A percentile compares a stretch with the other conserved stretches of the same genome.
phyloP scores from a whole-genome alignment of 2,888 invertebrate genomes.

The Troilus luridus region DNA sequence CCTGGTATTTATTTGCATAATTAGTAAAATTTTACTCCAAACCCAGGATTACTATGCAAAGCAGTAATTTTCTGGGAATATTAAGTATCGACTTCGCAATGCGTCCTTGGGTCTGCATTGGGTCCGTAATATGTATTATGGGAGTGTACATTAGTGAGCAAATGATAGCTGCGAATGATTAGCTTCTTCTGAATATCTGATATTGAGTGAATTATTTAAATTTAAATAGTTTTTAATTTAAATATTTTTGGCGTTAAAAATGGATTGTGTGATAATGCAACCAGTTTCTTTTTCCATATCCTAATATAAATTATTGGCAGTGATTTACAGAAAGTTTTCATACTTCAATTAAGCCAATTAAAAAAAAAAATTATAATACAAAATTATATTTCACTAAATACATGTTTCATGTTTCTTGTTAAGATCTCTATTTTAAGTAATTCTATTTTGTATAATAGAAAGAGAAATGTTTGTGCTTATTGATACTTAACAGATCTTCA shows the following conservation, averaged over 20 bases:
- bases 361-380: not conserved
- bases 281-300: no score
- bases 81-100: slow-evolving; percentile 29
- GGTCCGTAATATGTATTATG: not conserved
- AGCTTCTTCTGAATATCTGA: not conserved
- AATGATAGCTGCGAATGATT: slow-evolving; percentile 5
- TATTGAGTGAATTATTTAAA: not conserved
- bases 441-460: not conserved
- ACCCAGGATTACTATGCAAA: slow-evolving; percentile 26
- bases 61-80: slow-evolving; percentile 22
- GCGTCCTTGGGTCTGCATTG: not conserved
- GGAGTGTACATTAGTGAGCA: not conserved
- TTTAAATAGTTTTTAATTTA: no score
- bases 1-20: slow-evolving; percentile 42
- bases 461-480: not conserved
- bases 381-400: not conserved
- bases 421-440: not conserved
- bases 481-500: not conserved
- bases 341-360: not conserved
- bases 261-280: no score
- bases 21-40: slow-evolving; percentile 27
- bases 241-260: no score
- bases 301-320: no score
- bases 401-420: not conserved
- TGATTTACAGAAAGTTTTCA: no score